Evolutionary conservation across 2,888 invertebrate species (phyloP).

Genomic region (Agriopis leucophaearia): DNA sequence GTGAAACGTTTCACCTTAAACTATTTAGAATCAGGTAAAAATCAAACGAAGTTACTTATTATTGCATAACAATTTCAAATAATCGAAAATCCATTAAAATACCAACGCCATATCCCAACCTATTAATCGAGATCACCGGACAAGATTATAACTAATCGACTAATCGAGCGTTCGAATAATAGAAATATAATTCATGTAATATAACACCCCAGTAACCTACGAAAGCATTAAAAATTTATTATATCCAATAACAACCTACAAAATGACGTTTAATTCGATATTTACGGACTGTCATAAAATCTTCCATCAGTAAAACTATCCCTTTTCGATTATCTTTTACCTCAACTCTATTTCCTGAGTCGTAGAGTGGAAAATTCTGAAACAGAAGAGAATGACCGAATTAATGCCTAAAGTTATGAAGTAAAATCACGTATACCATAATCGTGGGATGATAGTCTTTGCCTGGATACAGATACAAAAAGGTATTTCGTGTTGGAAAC

Average conservation of each 20-base stretch:
- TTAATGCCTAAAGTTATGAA: slow-evolving; percentile 36
- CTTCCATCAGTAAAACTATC: slow-evolving; percentile 35
- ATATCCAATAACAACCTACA: slow-evolving; percentile 35
- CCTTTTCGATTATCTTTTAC: slow-evolving; percentile 9
- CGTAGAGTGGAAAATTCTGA: slow-evolving; percentile 20
- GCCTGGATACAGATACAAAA: slow-evolving; percentile 27
- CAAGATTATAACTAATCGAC: slow-evolving; percentile 21
- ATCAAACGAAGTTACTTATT: not conserved
- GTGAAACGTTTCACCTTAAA: no score
- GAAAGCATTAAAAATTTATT: slow-evolving; percentile 38
- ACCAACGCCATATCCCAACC: slow-evolving; percentile 11
- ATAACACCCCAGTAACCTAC: slow-evolving; percentile 28
- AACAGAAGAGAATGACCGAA: slow-evolving; percentile 12
- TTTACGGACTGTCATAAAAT: slow-evolving; percentile 35
- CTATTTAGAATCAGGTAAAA: not conserved
- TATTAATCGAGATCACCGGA: slow-evolving; percentile 28
- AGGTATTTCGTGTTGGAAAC: slow-evolving; percentile 16
- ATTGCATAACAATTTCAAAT: slow-evolving; percentile 3
- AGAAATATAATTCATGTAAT: slow-evolving; percentile 33
- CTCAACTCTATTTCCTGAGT: slow-evolving; percentile 4
- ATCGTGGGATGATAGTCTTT: slow-evolving; percentile 32
- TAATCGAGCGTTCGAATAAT: slow-evolving; percentile 30
- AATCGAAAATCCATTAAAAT: slow-evolving; percentile 20
- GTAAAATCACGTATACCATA: slow-evolving; percentile 34
- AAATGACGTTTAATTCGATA: slow-evolving; percentile 37